These are phyloP conservation scores for Bombus polaris DNA, from an alignment of 1,140 invertebrate species.

Conservation along the genomic window DNA sequence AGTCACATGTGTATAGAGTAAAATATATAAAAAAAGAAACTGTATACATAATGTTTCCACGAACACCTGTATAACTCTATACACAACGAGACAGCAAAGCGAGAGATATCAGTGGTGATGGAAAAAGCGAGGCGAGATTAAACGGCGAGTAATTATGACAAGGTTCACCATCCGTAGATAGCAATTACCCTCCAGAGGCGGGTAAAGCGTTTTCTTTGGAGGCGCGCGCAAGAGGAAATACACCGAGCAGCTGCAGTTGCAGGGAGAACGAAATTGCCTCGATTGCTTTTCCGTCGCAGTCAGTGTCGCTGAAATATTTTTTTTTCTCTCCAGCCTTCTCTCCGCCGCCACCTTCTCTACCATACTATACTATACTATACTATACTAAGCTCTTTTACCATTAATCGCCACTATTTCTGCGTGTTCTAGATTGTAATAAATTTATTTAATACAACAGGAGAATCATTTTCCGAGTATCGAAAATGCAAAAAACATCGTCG, in stretches of 20 bases:
- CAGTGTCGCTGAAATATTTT: constrained; percentile 57
- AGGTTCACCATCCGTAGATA: constrained; percentile 66
- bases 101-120: constrained; percentile 58
- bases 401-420: neutral
- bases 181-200: constrained; percentile 59
- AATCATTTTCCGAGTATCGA: neutral
- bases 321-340: neutral
- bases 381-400: too few species aligned
- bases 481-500: too few species aligned
- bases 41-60: neutral
- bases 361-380: too few species aligned
- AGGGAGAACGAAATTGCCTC: constrained; percentile 64
- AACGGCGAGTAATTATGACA: constrained; percentile 70
- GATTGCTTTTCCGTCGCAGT: constrained; percentile 64
- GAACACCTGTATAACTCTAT: constrained; percentile 1
- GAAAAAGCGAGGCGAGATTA: constrained; percentile 61
- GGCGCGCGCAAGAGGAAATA: constrained; percentile 32
- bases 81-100: constrained; percentile 12
- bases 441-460: neutral
- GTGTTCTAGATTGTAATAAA: neutral
- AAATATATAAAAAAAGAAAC: neutral
- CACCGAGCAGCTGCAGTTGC: constrained; percentile 60
- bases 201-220: constrained; percentile 57
- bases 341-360: neutral
- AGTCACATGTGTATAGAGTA: neutral